phyloP scores from a whole-genome alignment of 2,113 vertebrate species.

The Phycodurus eques region DNA sequence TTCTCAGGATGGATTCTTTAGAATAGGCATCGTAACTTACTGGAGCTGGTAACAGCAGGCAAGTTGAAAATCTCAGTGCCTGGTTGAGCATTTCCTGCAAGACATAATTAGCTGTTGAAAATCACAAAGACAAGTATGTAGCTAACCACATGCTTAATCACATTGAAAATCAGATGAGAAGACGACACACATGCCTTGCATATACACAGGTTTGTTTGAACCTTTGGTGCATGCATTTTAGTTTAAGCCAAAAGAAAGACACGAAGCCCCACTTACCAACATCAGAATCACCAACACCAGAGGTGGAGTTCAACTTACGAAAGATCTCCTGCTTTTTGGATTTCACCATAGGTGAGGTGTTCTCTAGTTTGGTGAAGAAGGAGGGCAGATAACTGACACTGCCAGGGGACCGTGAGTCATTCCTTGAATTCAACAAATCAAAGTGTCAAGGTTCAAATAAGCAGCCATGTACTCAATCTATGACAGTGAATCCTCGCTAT shows the following conservation, averaged over 20 bases:
- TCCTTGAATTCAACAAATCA: slow-evolving; percentile 71
- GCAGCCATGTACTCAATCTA: not conserved
- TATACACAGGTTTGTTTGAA: slow-evolving; percentile 2
- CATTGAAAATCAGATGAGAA: slow-evolving; percentile 1
- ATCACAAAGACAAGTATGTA: not conserved
- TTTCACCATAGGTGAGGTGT: slow-evolving; percentile 94
- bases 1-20: not conserved
- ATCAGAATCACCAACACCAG: slow-evolving; percentile 92
- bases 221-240: slow-evolving; percentile 14
- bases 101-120: slow-evolving; percentile 33
- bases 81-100: slow-evolving; percentile 90
- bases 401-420: slow-evolving; percentile 90
- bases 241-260: not conserved
- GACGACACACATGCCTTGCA: not conserved
- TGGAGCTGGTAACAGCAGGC: slow-evolving; percentile 94
- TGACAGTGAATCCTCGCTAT: no score
- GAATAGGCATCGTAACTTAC: slow-evolving; percentile 68
- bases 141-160: not conserved
- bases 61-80: slow-evolving; percentile 99
- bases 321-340: slow-evolving; percentile 99
- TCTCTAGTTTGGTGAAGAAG: slow-evolving; percentile 98
- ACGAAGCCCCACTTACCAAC: slow-evolving; percentile 85
- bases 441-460: slow-evolving; percentile 19
- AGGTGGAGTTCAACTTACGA: slow-evolving; percentile 97
- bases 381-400: slow-evolving; percentile 90